phyloP scores from a whole-genome alignment of 2,797 vertebrate genomes.

The Anabacerthia variegaticeps region DNA sequence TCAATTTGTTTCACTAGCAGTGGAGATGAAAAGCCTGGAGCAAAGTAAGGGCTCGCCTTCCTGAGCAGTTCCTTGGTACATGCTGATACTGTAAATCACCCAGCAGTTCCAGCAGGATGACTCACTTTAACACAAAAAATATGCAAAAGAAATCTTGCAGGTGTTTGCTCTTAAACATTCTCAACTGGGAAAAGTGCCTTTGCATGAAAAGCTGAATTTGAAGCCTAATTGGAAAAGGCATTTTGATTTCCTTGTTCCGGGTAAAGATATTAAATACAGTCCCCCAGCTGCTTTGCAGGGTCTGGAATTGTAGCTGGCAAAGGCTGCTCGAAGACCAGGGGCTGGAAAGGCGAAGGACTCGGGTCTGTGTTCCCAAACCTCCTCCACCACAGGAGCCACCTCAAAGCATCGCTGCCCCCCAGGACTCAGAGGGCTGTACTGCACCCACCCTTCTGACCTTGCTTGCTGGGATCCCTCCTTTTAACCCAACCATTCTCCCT shows the following conservation, averaged over 20 bases:
- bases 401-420: rapidly evolving
- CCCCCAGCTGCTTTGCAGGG: not conserved
- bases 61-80: not conserved
- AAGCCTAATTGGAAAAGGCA: not conserved
- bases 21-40: not conserved
- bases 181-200: not conserved
- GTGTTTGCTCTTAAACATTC: not conserved
- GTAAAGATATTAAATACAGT: not conserved
- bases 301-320: not conserved
- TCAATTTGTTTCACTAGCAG: constrained; percentile 5
- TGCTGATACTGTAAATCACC: not conserved
- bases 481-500: not conserved
- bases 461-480: not conserved
- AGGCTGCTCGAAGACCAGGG: not conserved
- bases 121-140: not conserved
- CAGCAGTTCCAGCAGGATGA: not conserved
- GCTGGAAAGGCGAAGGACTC: not conserved
- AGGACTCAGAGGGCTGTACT: not conserved
- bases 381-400: not conserved
- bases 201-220: not conserved
- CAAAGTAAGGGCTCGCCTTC: not conserved
- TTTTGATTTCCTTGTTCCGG: not conserved
- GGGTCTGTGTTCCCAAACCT: rapidly evolving
- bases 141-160: not conserved
- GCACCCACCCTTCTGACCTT: not conserved